A percentile compares a stretch with the other conserved stretches of the same genome.
Evolutionary conservation across 2,113 vertebrate genomes (phyloP).

Genomic region (Narcine bancroftii): DNA sequence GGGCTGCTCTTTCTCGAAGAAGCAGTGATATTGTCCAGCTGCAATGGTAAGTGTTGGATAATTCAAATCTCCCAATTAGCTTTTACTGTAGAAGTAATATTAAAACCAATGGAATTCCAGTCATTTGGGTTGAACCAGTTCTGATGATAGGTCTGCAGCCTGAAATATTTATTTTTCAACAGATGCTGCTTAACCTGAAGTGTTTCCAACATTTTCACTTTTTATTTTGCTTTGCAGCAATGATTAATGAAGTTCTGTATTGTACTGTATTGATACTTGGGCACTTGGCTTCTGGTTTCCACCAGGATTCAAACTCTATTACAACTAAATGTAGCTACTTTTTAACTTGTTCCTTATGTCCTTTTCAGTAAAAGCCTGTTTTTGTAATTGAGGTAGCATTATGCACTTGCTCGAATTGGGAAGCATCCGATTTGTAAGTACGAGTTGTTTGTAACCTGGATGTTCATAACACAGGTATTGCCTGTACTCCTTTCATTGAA

Average conservation of each 20-base stretch:
- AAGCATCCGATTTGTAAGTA: too few relatives aligned
- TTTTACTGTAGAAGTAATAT: background rate
- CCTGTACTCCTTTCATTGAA: too few relatives aligned
- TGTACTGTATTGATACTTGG: background rate
- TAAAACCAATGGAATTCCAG: background rate
- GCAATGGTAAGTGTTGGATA: slow-evolving; percentile 60
- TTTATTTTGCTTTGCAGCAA: background rate
- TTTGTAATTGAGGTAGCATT: too few relatives aligned
- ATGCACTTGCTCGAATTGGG: too few relatives aligned
- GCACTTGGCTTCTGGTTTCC: background rate
- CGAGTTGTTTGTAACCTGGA: too few relatives aligned
- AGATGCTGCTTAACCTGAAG: too few relatives aligned
- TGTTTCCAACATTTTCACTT: background rate
- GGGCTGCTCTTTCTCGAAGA: slow-evolving; percentile 63
- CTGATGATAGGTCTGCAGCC: too few relatives aligned
- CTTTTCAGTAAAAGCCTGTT: too few relatives aligned
- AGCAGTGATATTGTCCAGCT: slow-evolving; percentile 61
- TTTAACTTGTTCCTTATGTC: too few relatives aligned
- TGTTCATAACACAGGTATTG: too few relatives aligned
- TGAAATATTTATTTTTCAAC: too few relatives aligned
- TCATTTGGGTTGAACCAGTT: background rate
- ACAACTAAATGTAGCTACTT: background rate
- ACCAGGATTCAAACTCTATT: background rate
- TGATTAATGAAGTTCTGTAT: too few relatives aligned
- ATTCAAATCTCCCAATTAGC: background rate